Base-by-base conservation (phyloP, 2,888 invertebrate species). In the Synergus umbraculus region DNA sequence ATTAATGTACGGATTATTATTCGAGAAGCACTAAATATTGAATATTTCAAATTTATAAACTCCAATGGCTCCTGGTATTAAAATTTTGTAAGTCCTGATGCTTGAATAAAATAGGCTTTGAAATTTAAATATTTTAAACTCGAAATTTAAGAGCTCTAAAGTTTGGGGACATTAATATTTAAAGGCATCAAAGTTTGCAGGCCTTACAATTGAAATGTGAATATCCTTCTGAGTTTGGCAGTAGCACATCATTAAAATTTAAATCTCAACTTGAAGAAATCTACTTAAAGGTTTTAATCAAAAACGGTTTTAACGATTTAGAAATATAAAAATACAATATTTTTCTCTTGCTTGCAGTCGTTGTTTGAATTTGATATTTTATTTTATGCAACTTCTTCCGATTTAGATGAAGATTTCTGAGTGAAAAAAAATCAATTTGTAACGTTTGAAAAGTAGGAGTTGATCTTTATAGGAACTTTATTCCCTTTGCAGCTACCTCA, bases 401-500 rank as follows among this genome's bases (percentile, higher is more conserved):
- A 37, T 37, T 37, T 37, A 37, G 37, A 5, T 5, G 37, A 5
- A 37, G 37, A 37, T 37, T 5, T 37, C 37, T 37, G 37, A 5
- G 5, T 5, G 37, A 37, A 5, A 37, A 37, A 4, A 37, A 37
- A 37, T 37, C 37, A 37, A 37, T 37, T 37, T 37, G 4, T 4
- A 37, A 37, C 4, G 5, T 37, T 37, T 37, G 37, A 4, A 37
- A 37, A 54, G n/a, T 22, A 12, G 60, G 18, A 60, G 22, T 60
- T 4, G 4, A 73, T 44, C 46, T 73, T 73, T 69, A 29, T 37
- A 29, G 54, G 10, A 73, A n/a, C 37, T 73, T 73, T 67, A 37
- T 73, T 54, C n/a, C 4, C 37, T 54, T 54, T 37, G 15, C 49
- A 54, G n/a, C 3, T 15, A 12, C 22, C 54, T 73, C 73, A 37